Conservation (phyloP, 2,113 vertebrate genomes). For the Pterophyllum scalare region DNA sequence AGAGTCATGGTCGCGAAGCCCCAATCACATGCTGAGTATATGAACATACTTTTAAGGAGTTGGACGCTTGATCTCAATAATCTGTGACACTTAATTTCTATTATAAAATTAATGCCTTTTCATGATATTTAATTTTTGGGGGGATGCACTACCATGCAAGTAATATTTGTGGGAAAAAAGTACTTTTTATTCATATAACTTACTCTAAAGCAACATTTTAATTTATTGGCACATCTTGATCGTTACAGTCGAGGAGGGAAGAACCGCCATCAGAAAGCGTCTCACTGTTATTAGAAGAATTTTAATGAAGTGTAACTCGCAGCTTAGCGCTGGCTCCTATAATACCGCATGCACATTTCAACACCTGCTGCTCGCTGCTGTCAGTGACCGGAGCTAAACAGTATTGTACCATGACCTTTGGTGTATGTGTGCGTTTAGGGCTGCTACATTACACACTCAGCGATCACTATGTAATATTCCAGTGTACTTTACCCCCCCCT, state of each 20-base stretch:
- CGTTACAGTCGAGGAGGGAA: slow-evolving; percentile 23
- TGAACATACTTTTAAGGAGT: background rate
- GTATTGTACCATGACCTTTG: slow-evolving; percentile 42
- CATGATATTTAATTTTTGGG: background rate
- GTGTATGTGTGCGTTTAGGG: slow-evolving; percentile 1
- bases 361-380: slow-evolving; percentile 56
- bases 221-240: background rate
- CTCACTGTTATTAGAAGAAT: slow-evolving; percentile 47
- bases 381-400: slow-evolving; percentile 33
- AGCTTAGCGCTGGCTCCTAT: background rate
- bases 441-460: background rate
- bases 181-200: background rate
- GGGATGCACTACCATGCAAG: background rate
- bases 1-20: background rate
- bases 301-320: slow-evolving; percentile 55
- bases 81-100: background rate
- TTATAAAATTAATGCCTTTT: too few species aligned
- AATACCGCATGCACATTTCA: slow-evolving; percentile 31
- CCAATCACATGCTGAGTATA: rapidly evolving
- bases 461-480: slow-evolving; percentile 15
- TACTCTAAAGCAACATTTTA: background rate
- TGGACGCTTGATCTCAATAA: background rate
- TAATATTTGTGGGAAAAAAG: background rate
- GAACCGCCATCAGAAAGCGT: slow-evolving; percentile 14
- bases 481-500: background rate